phyloP scores from a whole-genome alignment of 2,797 vertebrate genomes.

The Rhinogobio ventralis region DNA sequence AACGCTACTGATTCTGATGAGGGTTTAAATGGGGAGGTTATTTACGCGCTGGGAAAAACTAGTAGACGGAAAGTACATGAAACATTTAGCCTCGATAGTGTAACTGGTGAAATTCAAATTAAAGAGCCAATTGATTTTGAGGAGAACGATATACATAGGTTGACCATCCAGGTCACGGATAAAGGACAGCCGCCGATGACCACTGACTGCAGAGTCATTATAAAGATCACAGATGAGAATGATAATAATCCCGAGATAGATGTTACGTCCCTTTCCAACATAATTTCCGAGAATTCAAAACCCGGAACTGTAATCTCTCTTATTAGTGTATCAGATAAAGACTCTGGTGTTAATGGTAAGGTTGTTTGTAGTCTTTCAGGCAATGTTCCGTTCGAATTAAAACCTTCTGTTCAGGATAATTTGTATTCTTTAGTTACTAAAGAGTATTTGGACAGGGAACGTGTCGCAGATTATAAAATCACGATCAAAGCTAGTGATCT shows the following conservation, averaged over 20 bases:
- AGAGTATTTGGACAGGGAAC: constrained; percentile 75
- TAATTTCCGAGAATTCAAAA: constrained; percentile 69
- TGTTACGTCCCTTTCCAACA: constrained; percentile 69
- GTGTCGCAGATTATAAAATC: constrained; percentile 67
- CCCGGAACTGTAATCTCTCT: constrained; percentile 82
- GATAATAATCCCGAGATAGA: constrained; percentile 75
- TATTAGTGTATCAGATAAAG: constrained; percentile 82
- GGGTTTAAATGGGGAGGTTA: constrained; percentile 64
- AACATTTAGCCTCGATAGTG: constrained; percentile 67
- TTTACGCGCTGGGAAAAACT: constrained; percentile 67
- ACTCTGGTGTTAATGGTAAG: constrained; percentile 78
- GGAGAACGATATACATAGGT: constrained; percentile 59
- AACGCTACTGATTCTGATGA: constrained; percentile 74
- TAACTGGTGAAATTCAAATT: constrained; percentile 68
- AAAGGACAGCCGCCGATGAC: constrained; percentile 68
- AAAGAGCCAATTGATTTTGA: constrained; percentile 73
- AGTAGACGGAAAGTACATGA: constrained; percentile 56
- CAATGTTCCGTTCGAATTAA: constrained; percentile 75
- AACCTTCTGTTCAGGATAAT: constrained; percentile 77
- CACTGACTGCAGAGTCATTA: constrained; percentile 66
- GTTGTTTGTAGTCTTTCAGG: constrained; percentile 73
- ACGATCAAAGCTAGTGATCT: constrained; percentile 75
- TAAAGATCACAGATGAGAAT: constrained; percentile 72
- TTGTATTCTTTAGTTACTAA: constrained; percentile 79
- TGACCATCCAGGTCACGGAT: constrained; percentile 71